Evolutionary conservation across 1,140 invertebrate genomes (phyloP).

Genomic region (Hypothenemus hampei): DNA sequence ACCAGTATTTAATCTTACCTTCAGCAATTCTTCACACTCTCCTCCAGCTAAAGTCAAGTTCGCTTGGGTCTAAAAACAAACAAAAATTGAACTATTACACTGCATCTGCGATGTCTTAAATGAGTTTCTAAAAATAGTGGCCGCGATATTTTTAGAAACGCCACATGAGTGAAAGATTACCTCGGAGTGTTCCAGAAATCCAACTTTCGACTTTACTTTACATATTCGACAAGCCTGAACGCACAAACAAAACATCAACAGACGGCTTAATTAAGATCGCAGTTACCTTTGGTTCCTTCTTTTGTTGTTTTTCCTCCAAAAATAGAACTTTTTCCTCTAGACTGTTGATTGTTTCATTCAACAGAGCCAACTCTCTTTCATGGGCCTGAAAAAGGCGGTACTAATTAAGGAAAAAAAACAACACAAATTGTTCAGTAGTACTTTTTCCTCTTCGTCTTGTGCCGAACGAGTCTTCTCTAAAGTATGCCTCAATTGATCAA

Average conservation of each 20-base stretch:
- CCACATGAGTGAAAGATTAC: constrained; percentile 18
- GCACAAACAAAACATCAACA: no score
- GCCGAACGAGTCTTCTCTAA: constrained; percentile 17
- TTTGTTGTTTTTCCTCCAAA: no score
- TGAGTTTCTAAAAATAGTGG: not conserved
- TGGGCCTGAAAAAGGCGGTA: constrained; percentile 7
- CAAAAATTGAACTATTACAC: constrained; percentile 5
- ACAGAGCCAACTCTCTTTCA: constrained; percentile 5
- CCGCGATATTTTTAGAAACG: constrained; percentile 6
- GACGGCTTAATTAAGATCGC: no score
- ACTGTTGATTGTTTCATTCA: constrained; percentile 21
- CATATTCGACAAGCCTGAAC: constrained; percentile 26
- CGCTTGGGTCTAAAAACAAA: constrained; percentile 16
- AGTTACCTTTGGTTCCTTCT: not conserved
- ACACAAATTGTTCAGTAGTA: constrained; percentile 10
- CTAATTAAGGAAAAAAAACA: constrained; percentile 9
- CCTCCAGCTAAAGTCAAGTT: constrained; percentile 7
- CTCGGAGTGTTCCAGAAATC: constrained; percentile 22
- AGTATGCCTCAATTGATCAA: constrained; percentile 24
- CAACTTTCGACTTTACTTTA: constrained; percentile 17
- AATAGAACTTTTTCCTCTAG: constrained; percentile 7
- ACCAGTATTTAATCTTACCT: constrained; percentile 3
- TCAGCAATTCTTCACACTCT: constrained; percentile 2
- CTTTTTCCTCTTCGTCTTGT: constrained; percentile 28
- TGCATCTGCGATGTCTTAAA: not conserved